phyloP scores from a whole-genome alignment of 2,113 vertebrate species.

The Penelope pileata region DNA sequence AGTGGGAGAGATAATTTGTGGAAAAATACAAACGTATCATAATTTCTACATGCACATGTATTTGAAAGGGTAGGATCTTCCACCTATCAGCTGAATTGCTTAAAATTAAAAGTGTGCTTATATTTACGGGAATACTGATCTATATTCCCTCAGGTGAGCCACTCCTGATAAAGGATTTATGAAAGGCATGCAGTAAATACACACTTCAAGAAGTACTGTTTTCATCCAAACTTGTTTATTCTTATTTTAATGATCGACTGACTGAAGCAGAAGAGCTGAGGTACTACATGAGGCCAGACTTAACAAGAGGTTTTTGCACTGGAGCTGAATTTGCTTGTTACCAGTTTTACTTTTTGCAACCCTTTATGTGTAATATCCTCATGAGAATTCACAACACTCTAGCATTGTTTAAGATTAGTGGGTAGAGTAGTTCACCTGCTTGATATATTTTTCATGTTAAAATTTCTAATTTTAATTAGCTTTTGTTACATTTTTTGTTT shows the following conservation, averaged over 20 bases:
- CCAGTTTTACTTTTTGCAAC: neutral
- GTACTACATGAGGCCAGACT: neutral
- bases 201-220: neutral
- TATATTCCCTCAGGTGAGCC: neutral
- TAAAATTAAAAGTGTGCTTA: neutral
- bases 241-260: neutral
- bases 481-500: neutral
- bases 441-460: neutral
- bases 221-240: neutral
- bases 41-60: neutral
- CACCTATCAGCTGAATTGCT: neutral
- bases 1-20: neutral
- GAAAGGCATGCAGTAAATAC: neutral
- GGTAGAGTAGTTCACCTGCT: neutral
- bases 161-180: neutral
- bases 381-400: neutral
- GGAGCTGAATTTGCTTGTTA: neutral
- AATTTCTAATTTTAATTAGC: conserved; percentile 28
- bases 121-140: neutral
- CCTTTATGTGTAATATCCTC: neutral
- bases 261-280: neutral
- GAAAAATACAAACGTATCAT: neutral
- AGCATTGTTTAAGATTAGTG: neutral
- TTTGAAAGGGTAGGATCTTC: neutral
- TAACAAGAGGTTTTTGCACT: neutral